Evolutionary conservation across 2,797 vertebrate genomes (phyloP).

Genomic region (Rhinichthys osculus): DNA sequence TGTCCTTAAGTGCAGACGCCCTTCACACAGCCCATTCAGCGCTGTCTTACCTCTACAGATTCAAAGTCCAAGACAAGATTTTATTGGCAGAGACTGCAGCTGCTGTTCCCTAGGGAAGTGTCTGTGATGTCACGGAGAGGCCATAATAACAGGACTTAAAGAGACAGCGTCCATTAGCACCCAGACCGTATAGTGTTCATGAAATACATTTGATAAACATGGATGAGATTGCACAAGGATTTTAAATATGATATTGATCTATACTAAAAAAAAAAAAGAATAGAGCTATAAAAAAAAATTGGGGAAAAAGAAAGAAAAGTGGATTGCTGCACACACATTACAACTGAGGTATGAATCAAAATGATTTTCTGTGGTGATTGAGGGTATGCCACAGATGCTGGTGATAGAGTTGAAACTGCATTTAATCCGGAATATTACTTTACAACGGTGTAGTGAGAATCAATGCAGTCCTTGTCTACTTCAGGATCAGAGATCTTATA

Average conservation of each 20-base stretch:
- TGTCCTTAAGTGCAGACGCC: slow-evolving; percentile 13
- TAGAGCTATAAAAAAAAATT: no score
- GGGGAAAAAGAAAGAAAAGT: background rate
- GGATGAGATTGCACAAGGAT: slow-evolving; percentile 7
- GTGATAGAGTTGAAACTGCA: background rate
- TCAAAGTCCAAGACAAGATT: slow-evolving; percentile 40
- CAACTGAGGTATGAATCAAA: background rate
- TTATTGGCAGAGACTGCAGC: slow-evolving; percentile 29
- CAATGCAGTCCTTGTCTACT: background rate
- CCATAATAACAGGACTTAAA: slow-evolving; percentile 53
- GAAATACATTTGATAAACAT: background rate
- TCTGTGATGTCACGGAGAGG: slow-evolving; percentile 57
- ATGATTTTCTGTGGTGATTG: background rate
- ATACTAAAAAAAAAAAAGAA: no score
- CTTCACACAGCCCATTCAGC: background rate
- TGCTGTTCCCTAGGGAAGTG: slow-evolving; percentile 37
- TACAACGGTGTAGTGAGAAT: background rate
- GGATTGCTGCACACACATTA: background rate
- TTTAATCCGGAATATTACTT: background rate
- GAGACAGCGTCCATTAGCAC: slow-evolving; percentile 43
- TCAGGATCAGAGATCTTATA: background rate
- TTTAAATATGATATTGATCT: slow-evolving; percentile 2
- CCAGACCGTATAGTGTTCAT: background rate
- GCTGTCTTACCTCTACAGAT: slow-evolving; percentile 23
- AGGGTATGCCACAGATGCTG: background rate